Percentiles rank a stretch among this genome's conserved stretches.
These are phyloP conservation scores for Alouatta palliata DNA, from an alignment of 2,113 vertebrate species.

Conservation along the genomic window DNA sequence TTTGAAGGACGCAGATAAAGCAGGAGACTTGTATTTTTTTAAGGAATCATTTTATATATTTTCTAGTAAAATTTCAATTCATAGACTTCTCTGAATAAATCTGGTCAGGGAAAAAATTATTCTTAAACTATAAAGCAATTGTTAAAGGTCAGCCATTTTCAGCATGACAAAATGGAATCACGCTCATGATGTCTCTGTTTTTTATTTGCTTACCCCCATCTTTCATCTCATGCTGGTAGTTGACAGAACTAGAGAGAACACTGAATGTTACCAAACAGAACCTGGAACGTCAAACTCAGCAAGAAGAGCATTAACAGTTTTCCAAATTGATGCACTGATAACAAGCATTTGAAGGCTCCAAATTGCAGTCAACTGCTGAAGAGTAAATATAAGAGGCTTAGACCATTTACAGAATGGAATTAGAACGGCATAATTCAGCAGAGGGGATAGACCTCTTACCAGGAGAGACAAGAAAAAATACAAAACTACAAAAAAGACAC, in stretches of 20 bases:
- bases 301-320: constrained; percentile 77
- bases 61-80: background rate
- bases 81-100: background rate
- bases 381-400: constrained; percentile 81
- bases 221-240: constrained; percentile 58
- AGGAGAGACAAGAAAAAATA: constrained; percentile 87
- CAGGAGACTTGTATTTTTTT: background rate
- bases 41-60: background rate
- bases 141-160: background rate
- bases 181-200: background rate
- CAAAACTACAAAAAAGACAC: constrained; percentile 87
- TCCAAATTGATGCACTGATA: constrained; percentile 78
- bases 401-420: constrained; percentile 83
- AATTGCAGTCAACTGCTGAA: constrained; percentile 81
- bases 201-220: constrained; percentile 38
- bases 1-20: background rate
- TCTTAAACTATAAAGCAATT: background rate
- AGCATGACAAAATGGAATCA: background rate
- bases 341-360: constrained; percentile 84
- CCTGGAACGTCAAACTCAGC: constrained; percentile 69
- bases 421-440: constrained; percentile 89
- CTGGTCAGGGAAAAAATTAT: background rate
- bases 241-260: constrained; percentile 56
- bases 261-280: constrained; percentile 71
- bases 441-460: constrained; percentile 88